These are phyloP conservation scores for Cetoscarus ocellatus DNA, from an alignment of 2,797 vertebrate species.

Conservation along the genomic window DNA sequence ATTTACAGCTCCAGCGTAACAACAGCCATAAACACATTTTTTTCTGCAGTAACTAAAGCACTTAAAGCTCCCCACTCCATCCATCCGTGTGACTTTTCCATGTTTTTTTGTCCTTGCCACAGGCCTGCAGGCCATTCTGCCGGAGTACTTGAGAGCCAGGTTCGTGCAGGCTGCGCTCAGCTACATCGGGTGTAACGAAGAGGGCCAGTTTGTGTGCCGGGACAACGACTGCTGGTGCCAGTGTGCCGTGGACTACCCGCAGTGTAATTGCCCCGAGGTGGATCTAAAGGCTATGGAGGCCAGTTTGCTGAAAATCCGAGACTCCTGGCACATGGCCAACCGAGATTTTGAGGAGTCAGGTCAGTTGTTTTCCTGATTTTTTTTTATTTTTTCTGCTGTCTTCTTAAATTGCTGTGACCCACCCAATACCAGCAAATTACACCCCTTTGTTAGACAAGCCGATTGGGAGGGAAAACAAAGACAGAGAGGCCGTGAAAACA, in stretches of 20 bases:
- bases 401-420: constrained; percentile 3
- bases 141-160: constrained; percentile 90
- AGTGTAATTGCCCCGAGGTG: constrained; percentile 96
- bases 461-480: constrained; percentile 25
- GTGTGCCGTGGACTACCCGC: constrained; percentile 89
- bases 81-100: constrained; percentile 33
- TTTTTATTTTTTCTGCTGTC: background rate
- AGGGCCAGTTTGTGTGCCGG: constrained; percentile 95
- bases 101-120: constrained; percentile 45
- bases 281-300: constrained; percentile 96
- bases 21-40: constrained; percentile 21
- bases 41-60: constrained; percentile 26
- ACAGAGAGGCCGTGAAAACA: constrained; percentile 11
- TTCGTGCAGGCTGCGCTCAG: constrained; percentile 96
- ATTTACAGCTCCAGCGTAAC: constrained; percentile 33
- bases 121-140: constrained; percentile 96
- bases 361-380: constrained; percentile 61
- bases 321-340: constrained; percentile 91
- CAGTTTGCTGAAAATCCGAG: constrained; percentile 90
- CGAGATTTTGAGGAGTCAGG: constrained; percentile 96
- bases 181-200: constrained; percentile 96
- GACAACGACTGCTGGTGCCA: constrained; percentile 97
- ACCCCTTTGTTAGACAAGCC: constrained; percentile 26
- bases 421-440: constrained; percentile 37
- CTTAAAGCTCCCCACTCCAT: constrained; percentile 20